Conservation (phyloP, 2,888 invertebrate genomes). For the Amaurobius ferox region DNA sequence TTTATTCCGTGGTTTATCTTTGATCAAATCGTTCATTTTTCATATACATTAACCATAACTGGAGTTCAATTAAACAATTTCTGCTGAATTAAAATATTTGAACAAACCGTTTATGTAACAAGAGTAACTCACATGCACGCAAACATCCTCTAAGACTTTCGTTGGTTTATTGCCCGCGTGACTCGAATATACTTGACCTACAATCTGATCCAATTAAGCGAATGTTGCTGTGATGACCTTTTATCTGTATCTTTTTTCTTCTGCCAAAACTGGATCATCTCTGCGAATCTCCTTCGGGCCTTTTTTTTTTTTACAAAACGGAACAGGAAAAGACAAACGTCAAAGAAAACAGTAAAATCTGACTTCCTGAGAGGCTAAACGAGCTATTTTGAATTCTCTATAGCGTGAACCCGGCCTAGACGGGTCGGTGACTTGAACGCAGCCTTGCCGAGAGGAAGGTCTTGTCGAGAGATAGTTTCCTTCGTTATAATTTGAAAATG, state of each 20-base stretch:
- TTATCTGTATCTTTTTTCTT: neutral
- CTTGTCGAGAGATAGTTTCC: neutral
- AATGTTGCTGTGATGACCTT: neutral
- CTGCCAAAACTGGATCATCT: neutral
- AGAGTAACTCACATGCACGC: too few relatives aligned
- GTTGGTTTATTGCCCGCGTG: neutral
- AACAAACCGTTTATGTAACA: too few relatives aligned
- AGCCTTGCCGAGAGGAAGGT: constrained; percentile 17
- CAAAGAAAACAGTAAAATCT: neutral
- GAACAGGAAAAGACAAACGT: neutral
- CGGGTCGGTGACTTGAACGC: neutral
- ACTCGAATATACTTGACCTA: neutral
- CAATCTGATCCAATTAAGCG: neutral
- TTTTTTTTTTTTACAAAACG: neutral
- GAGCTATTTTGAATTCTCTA: neutral
- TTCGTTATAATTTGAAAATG: too few relatives aligned
- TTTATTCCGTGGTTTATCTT: too few relatives aligned
- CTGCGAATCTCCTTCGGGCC: neutral
- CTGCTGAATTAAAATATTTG: too few relatives aligned
- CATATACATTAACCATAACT: too few relatives aligned
- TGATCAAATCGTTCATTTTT: too few relatives aligned
- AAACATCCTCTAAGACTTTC: neutral
- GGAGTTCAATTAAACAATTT: too few relatives aligned
- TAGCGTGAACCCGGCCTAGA: neutral
- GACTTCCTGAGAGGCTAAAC: constrained; percentile 4